These are phyloP conservation scores for Anguilla marmorata DNA, from an alignment of 2,797 vertebrate genomes.

Conservation along the genomic window DNA sequence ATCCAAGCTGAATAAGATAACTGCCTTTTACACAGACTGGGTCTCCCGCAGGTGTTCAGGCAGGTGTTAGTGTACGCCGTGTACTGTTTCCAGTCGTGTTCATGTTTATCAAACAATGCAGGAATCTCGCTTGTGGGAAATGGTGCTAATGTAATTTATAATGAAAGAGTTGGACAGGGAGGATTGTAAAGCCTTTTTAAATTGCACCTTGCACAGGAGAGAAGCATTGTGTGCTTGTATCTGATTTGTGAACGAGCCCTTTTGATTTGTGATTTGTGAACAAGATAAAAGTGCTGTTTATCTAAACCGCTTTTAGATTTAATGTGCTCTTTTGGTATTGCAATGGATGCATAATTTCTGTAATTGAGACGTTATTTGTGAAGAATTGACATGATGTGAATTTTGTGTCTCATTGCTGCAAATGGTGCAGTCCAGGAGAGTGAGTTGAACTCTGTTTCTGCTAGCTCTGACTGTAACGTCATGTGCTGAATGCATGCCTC, in stretches of 20 bases:
- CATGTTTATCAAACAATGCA: background rate
- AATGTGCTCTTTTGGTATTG: background rate
- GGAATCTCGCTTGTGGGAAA: background rate
- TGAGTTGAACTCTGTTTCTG: slow-evolving; percentile 47
- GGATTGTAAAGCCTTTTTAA: background rate
- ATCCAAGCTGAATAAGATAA: background rate
- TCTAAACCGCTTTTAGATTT: background rate
- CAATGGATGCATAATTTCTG: background rate
- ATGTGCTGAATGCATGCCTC: background rate
- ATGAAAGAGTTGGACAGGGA: background rate
- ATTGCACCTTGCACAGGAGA: background rate
- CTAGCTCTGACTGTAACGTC: background rate
- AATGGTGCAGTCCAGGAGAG: slow-evolving; percentile 59
- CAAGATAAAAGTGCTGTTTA: background rate
- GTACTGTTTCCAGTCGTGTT: background rate
- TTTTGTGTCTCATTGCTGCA: slow-evolving; percentile 38
- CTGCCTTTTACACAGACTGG: background rate
- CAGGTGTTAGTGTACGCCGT: background rate
- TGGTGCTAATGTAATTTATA: background rate
- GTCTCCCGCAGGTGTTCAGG: background rate
- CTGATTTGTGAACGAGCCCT: background rate
- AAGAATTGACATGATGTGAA: background rate
- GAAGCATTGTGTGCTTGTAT: background rate
- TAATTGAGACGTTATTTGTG: too few relatives aligned
- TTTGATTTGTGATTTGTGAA: too few relatives aligned